Evolutionary conservation across 2,888 invertebrate genomes (phyloP).

Genomic region (Pyrrhosoma nymphula): DNA sequence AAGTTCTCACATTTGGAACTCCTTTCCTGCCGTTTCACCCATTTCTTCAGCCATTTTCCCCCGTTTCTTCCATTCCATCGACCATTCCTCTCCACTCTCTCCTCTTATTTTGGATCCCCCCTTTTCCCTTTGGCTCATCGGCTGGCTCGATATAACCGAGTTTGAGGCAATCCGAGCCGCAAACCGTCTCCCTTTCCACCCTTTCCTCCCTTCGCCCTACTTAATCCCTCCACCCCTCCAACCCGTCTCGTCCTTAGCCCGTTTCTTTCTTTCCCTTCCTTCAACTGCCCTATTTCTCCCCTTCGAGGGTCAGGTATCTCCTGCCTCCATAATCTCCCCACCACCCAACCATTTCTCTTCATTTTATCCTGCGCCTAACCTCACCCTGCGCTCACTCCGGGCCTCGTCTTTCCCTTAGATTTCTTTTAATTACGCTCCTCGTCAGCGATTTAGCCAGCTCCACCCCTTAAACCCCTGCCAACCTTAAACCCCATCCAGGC

Average conservation of each 20-base stretch:
- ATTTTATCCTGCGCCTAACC: background rate
- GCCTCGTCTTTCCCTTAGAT: constrained; percentile 3
- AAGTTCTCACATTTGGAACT: too few species aligned
- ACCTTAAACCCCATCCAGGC: background rate
- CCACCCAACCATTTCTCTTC: background rate
- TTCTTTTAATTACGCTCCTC: constrained; percentile 31
- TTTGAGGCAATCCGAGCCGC: background rate
- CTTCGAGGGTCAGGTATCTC: background rate
- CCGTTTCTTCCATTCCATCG: background rate
- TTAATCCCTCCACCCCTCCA: too few species aligned
- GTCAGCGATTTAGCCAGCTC: constrained; percentile 32
- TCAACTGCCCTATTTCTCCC: background rate
- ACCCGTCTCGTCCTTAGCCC: background rate
- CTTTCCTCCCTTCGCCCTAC: too few species aligned
- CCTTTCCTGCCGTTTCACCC: too few species aligned
- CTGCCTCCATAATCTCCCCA: background rate
- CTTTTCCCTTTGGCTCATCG: background rate
- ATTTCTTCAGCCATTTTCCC: too few species aligned
- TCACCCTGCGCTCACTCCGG: background rate
- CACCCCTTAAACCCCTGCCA: background rate
- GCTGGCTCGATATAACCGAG: background rate
- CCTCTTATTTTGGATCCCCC: too few species aligned
- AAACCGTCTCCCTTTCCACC: background rate
- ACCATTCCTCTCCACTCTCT: background rate
- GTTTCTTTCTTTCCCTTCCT: background rate